Base-by-base conservation (phyloP, 2,888 invertebrate species). In the Cyaniris semiargus region DNA sequence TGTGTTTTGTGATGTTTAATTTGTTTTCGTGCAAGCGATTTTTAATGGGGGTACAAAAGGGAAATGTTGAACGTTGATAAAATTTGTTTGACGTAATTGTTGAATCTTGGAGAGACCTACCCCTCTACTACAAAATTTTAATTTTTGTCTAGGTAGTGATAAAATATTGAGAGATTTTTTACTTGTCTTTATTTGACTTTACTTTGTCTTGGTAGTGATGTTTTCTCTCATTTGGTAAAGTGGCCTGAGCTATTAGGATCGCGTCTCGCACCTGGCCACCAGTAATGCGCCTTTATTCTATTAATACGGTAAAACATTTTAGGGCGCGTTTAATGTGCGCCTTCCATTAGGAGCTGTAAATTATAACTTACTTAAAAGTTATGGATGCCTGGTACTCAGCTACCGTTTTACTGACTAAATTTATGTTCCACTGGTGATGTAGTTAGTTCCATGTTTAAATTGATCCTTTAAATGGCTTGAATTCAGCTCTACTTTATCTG, bases 281-380 rank as follows among this genome's bases (percentile, higher is more conserved):
- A 77, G 80, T 78, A 78, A 77, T 81, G 83, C 82, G 84, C 81
- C 83, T 83, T 82, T 86, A 85, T 87, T 91, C 92, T 93, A 93
- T 93, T 91, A 92, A 93, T 93, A 93, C 86, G 34, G 86, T 78
- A 90, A 89, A 92, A 88, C 89, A 89, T 85, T 87, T 88, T 88
- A 88, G 88, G 87, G 86, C 85, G 85, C 86, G 85, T 87, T 91
- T 93, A 93, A 93, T 92, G 92, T 85, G 86, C 86, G 85, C 85
- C 89, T 90, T 93, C 94, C 94, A 94, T 94, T 94, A 94, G 90
- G 83, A 83, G 87, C 85, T 85, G 89, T 94, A 93, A 93, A 94
- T 94, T 92, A 90, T 87, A 89, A 86, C 86, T 89, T 89, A 86
- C 88, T 89, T 87, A 84, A 83, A 84, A 83, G 82, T 80, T 87